phyloP scores from a whole-genome alignment of 2,888 invertebrate species.

The Masnerella sp. region DNA sequence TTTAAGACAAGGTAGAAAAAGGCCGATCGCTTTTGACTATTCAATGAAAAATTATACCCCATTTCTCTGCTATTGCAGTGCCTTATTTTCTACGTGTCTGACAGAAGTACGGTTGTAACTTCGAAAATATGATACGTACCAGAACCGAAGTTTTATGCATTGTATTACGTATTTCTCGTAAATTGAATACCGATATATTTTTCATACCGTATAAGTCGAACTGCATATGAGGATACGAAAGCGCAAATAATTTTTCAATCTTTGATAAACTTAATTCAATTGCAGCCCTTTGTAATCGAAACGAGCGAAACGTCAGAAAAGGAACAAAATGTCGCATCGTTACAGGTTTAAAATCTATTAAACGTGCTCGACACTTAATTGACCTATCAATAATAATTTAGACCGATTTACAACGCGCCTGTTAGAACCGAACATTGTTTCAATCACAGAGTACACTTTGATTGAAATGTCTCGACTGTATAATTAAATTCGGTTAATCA shows the following conservation, averaged over 20 bases:
- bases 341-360: neutral
- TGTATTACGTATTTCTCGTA: constrained; percentile 53
- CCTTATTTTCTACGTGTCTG: constrained; percentile 47
- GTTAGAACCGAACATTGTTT: constrained; percentile 60
- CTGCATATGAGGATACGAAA: constrained; percentile 45
- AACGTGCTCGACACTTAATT: constrained; percentile 35
- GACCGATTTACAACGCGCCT: constrained; percentile 41
- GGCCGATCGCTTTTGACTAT: neutral
- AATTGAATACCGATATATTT: constrained; percentile 57
- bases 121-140: constrained; percentile 54
- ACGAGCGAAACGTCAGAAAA: neutral
- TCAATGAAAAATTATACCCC: constrained; percentile 37
- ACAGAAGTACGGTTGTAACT: constrained; percentile 51
- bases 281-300: constrained; percentile 9
- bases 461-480: constrained; percentile 58
- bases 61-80: constrained; percentile 35
- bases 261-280: constrained; percentile 40
- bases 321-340: neutral
- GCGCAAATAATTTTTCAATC: constrained; percentile 49
- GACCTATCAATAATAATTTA: constrained; percentile 31
- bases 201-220: constrained; percentile 36
- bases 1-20: too few relatives aligned
- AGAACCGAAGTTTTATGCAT: constrained; percentile 44
- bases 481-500: constrained; percentile 67
- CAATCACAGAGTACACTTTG: constrained; percentile 39